These are phyloP conservation scores for Platycnemis pennipes DNA, from an alignment of 2,888 invertebrate genomes.

Conservation along the genomic window DNA sequence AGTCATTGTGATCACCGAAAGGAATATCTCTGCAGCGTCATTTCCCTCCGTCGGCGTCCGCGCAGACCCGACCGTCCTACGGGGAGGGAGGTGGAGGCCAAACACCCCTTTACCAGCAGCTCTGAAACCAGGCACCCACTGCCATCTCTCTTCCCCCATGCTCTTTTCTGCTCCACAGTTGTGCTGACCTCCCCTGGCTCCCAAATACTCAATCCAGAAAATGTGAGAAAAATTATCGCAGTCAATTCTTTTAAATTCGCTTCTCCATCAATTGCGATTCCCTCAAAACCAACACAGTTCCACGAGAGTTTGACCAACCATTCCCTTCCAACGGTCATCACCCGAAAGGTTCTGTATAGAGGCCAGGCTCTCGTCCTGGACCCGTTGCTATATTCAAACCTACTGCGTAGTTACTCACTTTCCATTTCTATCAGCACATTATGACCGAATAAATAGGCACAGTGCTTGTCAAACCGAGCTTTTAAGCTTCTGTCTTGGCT, in stretches of 20 bases:
- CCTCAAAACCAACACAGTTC: not conserved
- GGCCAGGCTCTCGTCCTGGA: not conserved
- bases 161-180: not conserved
- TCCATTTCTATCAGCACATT: too few relatives aligned
- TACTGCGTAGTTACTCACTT: not conserved
- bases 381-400: not conserved
- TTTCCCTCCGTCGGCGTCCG: conserved; percentile 6
- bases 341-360: not conserved
- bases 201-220: not conserved
- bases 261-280: not conserved
- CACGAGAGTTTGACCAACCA: not conserved
- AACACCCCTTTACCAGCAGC: not conserved
- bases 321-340: not conserved
- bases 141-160: not conserved
- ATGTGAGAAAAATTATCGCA: not conserved
- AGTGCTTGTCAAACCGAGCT: too few relatives aligned
- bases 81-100: not conserved
- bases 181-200: not conserved
- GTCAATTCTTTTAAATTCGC: not conserved
- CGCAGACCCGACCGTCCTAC: not conserved
- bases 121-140: not conserved
- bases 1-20: conserved; percentile 68
- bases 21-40: conserved; percentile 56
- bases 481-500: too few relatives aligned
- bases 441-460: too few relatives aligned